Evolutionary conservation across 2,113 vertebrate genomes (phyloP), one percentile per base, ranked within the genome.

Genomic region (Nannobrachium achirus): DNA sequence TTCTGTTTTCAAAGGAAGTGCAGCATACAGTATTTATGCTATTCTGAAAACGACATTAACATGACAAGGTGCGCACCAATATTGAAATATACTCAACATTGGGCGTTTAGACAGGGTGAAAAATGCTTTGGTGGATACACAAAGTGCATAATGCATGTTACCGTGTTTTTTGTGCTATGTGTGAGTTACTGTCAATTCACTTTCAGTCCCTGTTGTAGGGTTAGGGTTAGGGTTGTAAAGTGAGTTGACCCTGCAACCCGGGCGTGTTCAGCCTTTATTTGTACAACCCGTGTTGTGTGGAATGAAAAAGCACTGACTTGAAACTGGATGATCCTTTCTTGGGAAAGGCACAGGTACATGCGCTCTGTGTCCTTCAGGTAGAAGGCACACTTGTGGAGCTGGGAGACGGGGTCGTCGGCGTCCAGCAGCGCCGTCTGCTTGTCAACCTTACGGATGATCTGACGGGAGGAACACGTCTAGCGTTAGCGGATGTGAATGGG

Each of bases 261-360:
- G 14, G 11, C 2, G 45, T n/a, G 11, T 48, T 11, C 14, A 48
- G 45, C 13, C 11, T 6, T 6, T 14, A 3, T 10, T 41, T 25
- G 39, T 10, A 41, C 49, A 14, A 13, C 1, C 6, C 10, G n/a
- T n/a, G 33, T 19, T 20, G 16, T 1, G 41, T 4, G 18, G 53
- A 6, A 15, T 11, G 6, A 8, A 0, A 39, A 15, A 18, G 42
- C 15, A 65, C 95, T 91, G 79, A 99, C 98, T 95, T 99, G 98
- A 94, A 99, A 99, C 49, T 99, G 98, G 83, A 99, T 99, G 92
- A 99, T 99, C 95, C 98, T 96, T 90, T 99, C 98, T 93, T 99
- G 98, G 85, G 98, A 99, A 95, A 99, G 97, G 94, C 98, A 99
- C 95, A 99, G 93, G 90, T 99, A 99, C 98, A 99, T 99, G 94